phyloP scores from a whole-genome alignment of 37 sponge, comb jelly and placozoan genomes.

The Halisarca cf. caerulea region DNA sequence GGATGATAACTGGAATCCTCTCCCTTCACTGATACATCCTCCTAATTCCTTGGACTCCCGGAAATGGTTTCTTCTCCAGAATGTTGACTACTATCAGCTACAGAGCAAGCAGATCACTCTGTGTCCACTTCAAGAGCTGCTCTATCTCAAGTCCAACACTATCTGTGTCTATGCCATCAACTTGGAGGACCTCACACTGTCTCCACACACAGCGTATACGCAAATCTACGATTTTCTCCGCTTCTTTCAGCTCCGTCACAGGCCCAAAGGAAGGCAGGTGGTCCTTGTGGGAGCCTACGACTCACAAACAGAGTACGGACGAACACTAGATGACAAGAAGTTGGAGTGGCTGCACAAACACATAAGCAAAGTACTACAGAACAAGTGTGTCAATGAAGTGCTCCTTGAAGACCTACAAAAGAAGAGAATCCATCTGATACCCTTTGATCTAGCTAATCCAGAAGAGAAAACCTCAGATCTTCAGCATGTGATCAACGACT shows the following conservation, averaged over 20 bases:
- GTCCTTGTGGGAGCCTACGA: slow-evolving; percentile 18
- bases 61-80: background rate
- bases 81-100: background rate
- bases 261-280: slow-evolving; percentile 14
- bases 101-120: slow-evolving; percentile 62
- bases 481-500: background rate
- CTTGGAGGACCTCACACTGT: background rate
- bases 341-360: background rate
- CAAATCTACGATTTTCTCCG: background rate
- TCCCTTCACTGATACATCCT: too few relatives aligned
- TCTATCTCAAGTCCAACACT: slow-evolving; percentile 68
- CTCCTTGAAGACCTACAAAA: background rate
- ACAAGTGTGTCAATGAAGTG: slow-evolving; percentile 3
- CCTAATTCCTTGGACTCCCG: too few relatives aligned
- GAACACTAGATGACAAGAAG: background rate
- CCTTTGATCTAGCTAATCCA: background rate
- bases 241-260: background rate
- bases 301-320: slow-evolving; percentile 1
- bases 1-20: too few relatives aligned
- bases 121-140: slow-evolving; percentile 39
- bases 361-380: background rate
- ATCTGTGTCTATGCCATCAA: slow-evolving; percentile 10
- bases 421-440: background rate
- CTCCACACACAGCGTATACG: background rate
- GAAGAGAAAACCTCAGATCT: background rate